Base-by-base conservation (phyloP, 2,888 invertebrate species). In the Cataglyphis albicans region DNA sequence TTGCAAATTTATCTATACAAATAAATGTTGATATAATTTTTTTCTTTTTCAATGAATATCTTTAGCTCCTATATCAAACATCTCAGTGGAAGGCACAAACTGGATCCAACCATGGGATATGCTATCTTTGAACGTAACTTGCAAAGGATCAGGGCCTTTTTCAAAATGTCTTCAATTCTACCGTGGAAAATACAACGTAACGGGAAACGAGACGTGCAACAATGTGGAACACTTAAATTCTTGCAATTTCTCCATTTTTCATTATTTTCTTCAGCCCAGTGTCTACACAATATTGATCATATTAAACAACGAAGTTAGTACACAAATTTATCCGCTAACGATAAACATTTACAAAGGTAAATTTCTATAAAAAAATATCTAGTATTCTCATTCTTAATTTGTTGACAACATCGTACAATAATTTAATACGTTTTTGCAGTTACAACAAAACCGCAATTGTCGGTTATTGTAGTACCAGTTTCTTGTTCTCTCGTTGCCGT, bases 381-480 rank as follows among this genome's bases (percentile, higher is more conserved):
- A 61, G 15, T 67, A 67, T 73, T 70, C 35, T 68, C 4, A 65
- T 15, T 35, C 15, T 18, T 57, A 48, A 64, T 65, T 67, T 63
- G n/a, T n/a, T 18, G 21, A 32, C 4, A 5, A 5, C 21, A 15
- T 32, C 38, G 6, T 6, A 38, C 18, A 6, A 78, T 48, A 70
- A 70, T 38, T 65, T 74, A 65, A 84, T 65, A 1, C 38, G 57
- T 78, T 84, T 80, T 85, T 81, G 1, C 65, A 98, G 98, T 96
- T 41, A 96, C 96, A 55, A 96, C 96, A 84, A 97, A 98, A 93
- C 96, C 98, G 0, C 98, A 98, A 93, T 95, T 98, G 74, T 98
- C 98, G 0, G 98, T 98, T 4, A 98, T 98, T 52, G 97, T 98
- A 76, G 97, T 98, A 57, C 98, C 98, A 3, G 97, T 98, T 29